phyloP scores from a whole-genome alignment of 2,113 vertebrate genomes.

The Bos taurus region DNA sequence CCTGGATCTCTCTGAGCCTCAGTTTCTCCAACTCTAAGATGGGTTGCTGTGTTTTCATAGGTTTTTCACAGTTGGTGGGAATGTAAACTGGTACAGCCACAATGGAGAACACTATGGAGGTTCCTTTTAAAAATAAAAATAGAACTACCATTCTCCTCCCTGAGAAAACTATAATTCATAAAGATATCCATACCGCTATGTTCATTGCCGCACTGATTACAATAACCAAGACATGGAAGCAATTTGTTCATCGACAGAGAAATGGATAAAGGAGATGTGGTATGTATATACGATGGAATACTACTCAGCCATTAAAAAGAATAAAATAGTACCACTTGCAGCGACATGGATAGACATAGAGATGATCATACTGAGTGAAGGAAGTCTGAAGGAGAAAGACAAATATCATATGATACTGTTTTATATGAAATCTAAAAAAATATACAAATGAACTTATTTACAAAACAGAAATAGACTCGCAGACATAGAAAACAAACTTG shows the following conservation, averaged over 20 bases:
- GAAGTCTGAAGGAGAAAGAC: not conserved
- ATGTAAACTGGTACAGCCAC: not conserved
- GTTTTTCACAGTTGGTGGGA: not conserved
- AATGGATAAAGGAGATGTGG: not conserved
- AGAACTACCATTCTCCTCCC: not conserved
- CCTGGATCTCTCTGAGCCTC: not conserved
- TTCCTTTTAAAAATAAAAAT: not conserved
- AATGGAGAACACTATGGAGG: not conserved
- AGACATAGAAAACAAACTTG: not conserved
- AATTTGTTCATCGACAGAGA: not conserved
- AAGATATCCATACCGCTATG: rapidly evolving
- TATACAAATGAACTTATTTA: not conserved
- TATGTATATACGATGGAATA: not conserved
- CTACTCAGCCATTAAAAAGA: not conserved
- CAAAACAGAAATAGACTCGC: not conserved
- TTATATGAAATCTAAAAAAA: not conserved
- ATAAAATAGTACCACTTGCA: not conserved
- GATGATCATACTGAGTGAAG: not conserved
- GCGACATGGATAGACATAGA: not conserved
- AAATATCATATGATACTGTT: not conserved
- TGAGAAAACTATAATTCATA: not conserved
- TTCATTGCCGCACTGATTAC: not conserved
- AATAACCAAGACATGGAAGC: not conserved
- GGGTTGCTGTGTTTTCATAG: not conserved
- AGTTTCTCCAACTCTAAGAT: not conserved